These are phyloP conservation scores for Myiozetetes cayanensis DNA, from an alignment of 2,113 vertebrate genomes.

Conservation along the genomic window DNA sequence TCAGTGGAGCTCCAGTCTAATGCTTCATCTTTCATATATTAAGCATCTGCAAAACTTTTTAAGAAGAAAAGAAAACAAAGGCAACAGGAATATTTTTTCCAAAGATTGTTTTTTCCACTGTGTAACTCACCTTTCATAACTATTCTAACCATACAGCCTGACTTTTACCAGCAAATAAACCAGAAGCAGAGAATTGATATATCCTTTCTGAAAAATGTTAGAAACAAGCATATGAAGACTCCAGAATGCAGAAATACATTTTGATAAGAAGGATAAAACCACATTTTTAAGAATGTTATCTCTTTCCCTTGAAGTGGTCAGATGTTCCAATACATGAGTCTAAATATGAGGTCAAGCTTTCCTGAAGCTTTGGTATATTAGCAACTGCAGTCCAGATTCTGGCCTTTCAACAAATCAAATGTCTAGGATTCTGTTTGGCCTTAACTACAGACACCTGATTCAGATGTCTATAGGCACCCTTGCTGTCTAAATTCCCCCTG, in stretches of 20 bases:
- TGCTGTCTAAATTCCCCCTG: neutral
- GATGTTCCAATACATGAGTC: neutral
- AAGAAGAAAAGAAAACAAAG: conserved; percentile 21
- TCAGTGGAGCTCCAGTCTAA: neutral
- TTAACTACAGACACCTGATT: neutral
- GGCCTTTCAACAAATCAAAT: neutral
- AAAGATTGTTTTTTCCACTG: neutral
- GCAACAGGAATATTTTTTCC: neutral
- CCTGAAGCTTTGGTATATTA: neutral
- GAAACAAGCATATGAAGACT: neutral
- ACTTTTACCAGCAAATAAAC: neutral
- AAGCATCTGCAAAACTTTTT: conserved; percentile 9
- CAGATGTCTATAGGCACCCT: neutral
- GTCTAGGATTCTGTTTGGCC: neutral
- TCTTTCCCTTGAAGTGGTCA: neutral
- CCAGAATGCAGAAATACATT: neutral
- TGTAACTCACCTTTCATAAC: neutral
- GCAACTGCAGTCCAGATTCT: neutral
- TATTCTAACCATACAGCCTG: neutral
- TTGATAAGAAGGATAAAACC: neutral
- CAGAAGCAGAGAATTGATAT: neutral
- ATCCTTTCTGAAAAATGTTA: neutral
- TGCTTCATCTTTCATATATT: conserved; percentile 15
- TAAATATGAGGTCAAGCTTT: neutral
- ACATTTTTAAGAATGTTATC: neutral